Base-by-base conservation (phyloP, 2,888 invertebrate species). In the Suillia variegata region DNA sequence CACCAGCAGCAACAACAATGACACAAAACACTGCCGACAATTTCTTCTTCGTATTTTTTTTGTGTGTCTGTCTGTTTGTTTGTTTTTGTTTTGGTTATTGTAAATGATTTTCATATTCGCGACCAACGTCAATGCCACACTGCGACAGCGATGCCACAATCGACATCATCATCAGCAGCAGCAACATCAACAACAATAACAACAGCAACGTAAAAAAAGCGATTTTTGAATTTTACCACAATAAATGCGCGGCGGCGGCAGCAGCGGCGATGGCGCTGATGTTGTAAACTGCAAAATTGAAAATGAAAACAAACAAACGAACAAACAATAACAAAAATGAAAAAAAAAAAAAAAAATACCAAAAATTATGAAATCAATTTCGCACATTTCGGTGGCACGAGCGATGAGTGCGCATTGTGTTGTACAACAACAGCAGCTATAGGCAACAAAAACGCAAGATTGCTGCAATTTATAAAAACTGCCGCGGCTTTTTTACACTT, bases 1-100 rank as follows among this genome's bases (percentile, higher is more conserved):
- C 56, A 49, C n/a, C 56, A 20, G 26, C 50, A 49, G 20, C 33
- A 48, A 22, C 31, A 13, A 24, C 45, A 54, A 31, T 6, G 10
- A 26, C 26, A 26, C 26, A 15, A 48, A 56, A 26, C 26, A n/a
- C n/a, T 38, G 38, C 3, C 18, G 45, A 45, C 18, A 45, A 17
- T 20, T 18, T 45, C 18, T n/a, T n/a, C n/a, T n/a, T n/a, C n/a
- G n/a, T n/a, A n/a, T n/a, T n/a, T n/a, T n/a, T n/a, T n/a, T n/a
- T n/a, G n/a, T n/a, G n/a, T n/a, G n/a, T n/a, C n/a, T n/a, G n/a
- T n/a, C n/a, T n/a, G n/a, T n/a, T n/a, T n/a, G n/a, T n/a, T n/a
- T n/a, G n/a, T n/a, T n/a, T n/a, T n/a, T n/a, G n/a, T n/a, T n/a
- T n/a, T n/a, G n/a, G n/a, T n/a, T n/a, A n/a, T 45, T 45, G 5